Percentiles rank a stretch among this genome's conserved stretches.
Evolutionary conservation across 2,113 vertebrate species (phyloP).

Genomic region (Colossoma macropomum): DNA sequence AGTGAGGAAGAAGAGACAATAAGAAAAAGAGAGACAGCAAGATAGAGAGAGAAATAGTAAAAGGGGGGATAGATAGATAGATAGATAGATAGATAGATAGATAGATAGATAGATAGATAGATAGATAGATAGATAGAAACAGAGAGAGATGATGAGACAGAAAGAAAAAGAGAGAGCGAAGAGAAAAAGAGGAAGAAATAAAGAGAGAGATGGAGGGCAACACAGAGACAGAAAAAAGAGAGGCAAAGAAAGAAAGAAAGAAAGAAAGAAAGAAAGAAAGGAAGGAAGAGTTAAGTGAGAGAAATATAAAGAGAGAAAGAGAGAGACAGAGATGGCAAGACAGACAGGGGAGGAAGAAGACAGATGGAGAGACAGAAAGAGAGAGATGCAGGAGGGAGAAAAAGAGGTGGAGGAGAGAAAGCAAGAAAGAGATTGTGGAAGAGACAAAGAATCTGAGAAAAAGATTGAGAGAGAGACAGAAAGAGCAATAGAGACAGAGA

Average conservation of each 20-base stretch:
- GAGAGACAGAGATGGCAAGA: background rate
- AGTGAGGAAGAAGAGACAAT: slow-evolving; percentile 13
- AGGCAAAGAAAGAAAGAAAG: too few relatives aligned
- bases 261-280: too few relatives aligned
- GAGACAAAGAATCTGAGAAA: too few relatives aligned
- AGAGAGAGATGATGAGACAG: background rate
- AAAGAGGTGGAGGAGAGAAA: background rate
- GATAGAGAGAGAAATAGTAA: background rate
- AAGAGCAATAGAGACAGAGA: too few relatives aligned
- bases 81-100: background rate
- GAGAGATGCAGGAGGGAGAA: background rate
- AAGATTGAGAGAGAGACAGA: too few relatives aligned
- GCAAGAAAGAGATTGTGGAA: too few relatives aligned
- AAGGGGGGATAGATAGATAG: background rate
- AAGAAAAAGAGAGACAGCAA: slow-evolving; percentile 9
- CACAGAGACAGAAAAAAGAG: too few relatives aligned
- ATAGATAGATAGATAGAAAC: background rate
- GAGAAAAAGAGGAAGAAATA: background rate
- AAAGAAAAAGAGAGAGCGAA: background rate
- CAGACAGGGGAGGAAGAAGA: too few relatives aligned
- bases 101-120: background rate
- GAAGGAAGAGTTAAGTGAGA: too few relatives aligned
- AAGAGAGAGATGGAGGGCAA: background rate
- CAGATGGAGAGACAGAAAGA: background rate
- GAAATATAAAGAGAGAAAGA: background rate